Evolutionary conservation across 2,797 vertebrate species (phyloP), one percentile per base, ranked within the genome.

Genomic region (Spinus olivaceus): DNA sequence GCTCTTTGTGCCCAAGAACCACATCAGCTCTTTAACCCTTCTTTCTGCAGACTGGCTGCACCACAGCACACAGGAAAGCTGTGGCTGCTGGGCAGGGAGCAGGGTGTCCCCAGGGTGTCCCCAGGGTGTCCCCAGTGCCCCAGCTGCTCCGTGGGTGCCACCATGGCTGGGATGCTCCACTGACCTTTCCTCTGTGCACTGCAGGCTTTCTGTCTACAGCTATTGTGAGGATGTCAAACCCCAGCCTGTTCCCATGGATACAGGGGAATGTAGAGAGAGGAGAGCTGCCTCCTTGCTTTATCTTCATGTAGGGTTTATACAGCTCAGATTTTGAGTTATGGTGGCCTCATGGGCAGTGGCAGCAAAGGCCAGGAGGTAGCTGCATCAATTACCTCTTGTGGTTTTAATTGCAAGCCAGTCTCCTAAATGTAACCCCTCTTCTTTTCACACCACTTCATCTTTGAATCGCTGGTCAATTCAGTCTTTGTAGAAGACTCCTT

Each of bases 211-310:
- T 88, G 42, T 65, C 90, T 82, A 0, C 14, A 5, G 13, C 35
- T 59, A 0, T 44, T 64, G 60, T 79, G 80, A 30, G 13, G 57
- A 56, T 92, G 78, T 37, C 80, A 61, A 66, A 76, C 12, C 72
- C 73, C 50, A 95, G 37, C 56, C 81, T 64, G 93, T 96, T 96
- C 95, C 93, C 92, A 95, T 96, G 95, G 95, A 92, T 95, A 96
- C 95, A 73, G 81, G 1, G 53, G 70, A 27, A 32, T 32, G 76
- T 4, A 44, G 90, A 91, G 86, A 90, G 30, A 54, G 59, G 77
- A 76, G 73, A 86, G 64, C 70, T 90, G 90, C 70, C 78, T 92
- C 44, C 5, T 61, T 32, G 42, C 59, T 66, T 92, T 84, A 66
- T 66, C 77, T 76, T 78, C 47, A 7, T 57, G 47, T 17, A 20